Conservation (phyloP, 2,888 invertebrate genomes). For the Petrophora chlorosata region DNA sequence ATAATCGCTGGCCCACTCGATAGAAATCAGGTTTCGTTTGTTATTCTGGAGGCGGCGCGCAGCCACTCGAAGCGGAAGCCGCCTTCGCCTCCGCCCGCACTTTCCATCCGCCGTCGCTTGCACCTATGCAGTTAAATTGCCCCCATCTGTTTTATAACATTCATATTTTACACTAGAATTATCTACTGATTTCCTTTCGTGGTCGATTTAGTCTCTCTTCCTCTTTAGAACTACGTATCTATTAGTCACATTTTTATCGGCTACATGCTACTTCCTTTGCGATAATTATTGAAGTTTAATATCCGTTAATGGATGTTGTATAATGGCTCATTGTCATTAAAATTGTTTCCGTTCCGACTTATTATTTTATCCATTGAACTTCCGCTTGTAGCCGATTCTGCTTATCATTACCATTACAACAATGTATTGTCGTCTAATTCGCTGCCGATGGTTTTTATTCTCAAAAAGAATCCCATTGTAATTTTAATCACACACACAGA, state of each 20-base stretch:
- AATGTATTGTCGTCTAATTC: too few species aligned
- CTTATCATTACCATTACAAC: too few species aligned
- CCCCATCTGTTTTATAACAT: constrained; percentile 53
- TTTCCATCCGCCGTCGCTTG: constrained; percentile 77
- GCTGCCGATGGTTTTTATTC: too few species aligned
- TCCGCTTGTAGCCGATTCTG: background rate
- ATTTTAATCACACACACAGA: background rate
- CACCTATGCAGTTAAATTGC: constrained; percentile 64
- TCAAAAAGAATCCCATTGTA: too few species aligned
- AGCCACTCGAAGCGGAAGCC: constrained; percentile 69
- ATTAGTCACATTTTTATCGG: constrained; percentile 11
- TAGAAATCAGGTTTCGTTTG: constrained; percentile 83
- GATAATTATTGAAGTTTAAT: background rate
- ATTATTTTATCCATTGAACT: background rate
- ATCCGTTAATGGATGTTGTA: background rate
- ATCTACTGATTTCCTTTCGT: constrained; percentile 18
- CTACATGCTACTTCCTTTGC: background rate
- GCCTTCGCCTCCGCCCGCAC: constrained; percentile 67
- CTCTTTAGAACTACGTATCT: constrained; percentile 4
- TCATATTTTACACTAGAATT: constrained; percentile 29
- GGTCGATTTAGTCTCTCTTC: constrained; percentile 16
- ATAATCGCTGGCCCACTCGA: constrained; percentile 69
- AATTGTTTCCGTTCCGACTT: constrained; percentile 4
- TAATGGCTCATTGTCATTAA: background rate
- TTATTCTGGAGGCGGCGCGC: constrained; percentile 77